Evolutionary conservation across 2,113 vertebrate species (phyloP), one percentile per base, ranked within the genome.

Genomic region (Coptodon rendalli): DNA sequence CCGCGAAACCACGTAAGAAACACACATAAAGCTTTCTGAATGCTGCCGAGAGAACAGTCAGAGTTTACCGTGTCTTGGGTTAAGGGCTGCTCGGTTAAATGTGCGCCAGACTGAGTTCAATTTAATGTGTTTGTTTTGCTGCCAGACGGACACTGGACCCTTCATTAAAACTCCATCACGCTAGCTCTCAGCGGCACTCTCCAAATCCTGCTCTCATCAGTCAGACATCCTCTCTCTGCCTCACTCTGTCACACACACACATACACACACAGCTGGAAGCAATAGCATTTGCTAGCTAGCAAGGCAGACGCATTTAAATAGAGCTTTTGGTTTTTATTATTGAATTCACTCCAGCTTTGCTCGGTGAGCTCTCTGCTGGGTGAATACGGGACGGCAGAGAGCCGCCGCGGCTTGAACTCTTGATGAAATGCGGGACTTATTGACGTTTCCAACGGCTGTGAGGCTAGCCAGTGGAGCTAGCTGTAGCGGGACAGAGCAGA

Each of bases 1-100:
- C 86, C 29, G 79, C 89, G 78, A 81, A 48, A 87, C 87, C 91
- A 94, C 90, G 95, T 97, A 96, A 96, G 94, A 86, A 86, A 50
- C 79, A 71, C 50, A 57, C 63, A 9, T 2, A 19, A 31, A 2
- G 7, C 36, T 76, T 5, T 87, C 40, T 8, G 19, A 56, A 24
- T 14, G 45, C 86, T 19, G 59, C 45, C 50, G 9, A 11, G n/a
- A 38, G 14, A 19, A 73, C 12, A 66, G 63, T 40, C n/a, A 8
- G 66, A 87, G 82, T 86, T 66, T 40, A 29, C 14, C 8, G 61
- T 19, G 68, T 31, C 6, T 34, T 22, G 19, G 19, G 19, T 66
- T 38, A 38, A 1, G 6, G 10, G 31, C 19, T 34, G 14, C 48
- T 56, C 50, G 22, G 24, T 83, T 52, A 13, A 76, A 83, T 45